Evolutionary conservation across 2,113 vertebrate species (phyloP).

Genomic region (Todiramphus saurophagus): DNA sequence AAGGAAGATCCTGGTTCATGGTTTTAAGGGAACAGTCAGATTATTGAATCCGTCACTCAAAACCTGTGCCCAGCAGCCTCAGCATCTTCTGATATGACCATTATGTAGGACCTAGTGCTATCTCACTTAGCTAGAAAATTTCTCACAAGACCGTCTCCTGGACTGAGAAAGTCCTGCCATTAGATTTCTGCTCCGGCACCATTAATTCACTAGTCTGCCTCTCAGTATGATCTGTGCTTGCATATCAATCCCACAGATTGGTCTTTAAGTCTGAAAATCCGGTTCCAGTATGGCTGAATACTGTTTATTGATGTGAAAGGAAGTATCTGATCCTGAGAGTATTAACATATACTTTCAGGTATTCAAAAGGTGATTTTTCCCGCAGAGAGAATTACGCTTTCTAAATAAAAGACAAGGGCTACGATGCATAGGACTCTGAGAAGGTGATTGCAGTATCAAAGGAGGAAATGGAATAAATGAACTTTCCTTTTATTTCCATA

Average conservation of each 20-base stretch:
- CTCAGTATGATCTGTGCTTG: background rate
- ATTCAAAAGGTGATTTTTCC: background rate
- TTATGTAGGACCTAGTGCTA: background rate
- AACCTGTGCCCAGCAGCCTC: background rate
- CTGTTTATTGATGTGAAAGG: background rate
- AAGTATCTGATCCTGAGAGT: background rate
- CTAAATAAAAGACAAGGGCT: background rate
- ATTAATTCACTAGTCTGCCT: background rate
- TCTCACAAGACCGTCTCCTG: background rate
- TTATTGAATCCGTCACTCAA: background rate
- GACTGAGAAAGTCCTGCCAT: background rate
- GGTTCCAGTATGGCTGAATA: background rate
- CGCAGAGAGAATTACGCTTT: background rate
- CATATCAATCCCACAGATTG: background rate
- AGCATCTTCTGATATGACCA: background rate
- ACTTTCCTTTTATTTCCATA: background rate
- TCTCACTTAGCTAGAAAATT: background rate
- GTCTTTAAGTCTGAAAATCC: background rate
- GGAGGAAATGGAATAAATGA: background rate
- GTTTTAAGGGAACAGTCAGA: background rate
- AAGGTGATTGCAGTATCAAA: background rate
- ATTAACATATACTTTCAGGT: background rate
- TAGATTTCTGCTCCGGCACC: background rate
- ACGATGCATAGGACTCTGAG: background rate
- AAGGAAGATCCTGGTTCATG: background rate